Evolutionary conservation across 2,797 vertebrate genomes (phyloP).

Genomic region (Chrysocyon brachyurus): DNA sequence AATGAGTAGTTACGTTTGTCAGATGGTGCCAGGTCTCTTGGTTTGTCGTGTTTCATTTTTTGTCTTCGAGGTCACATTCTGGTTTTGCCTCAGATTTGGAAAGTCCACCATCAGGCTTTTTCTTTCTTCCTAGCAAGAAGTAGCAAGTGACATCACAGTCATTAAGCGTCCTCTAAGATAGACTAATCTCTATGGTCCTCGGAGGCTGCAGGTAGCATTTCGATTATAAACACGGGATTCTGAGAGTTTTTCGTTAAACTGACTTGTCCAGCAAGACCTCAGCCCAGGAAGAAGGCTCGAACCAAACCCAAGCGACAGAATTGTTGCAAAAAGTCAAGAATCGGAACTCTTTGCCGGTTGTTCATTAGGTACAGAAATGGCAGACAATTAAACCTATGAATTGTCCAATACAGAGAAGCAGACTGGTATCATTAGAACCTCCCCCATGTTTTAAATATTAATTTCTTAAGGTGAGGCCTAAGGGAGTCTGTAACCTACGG

Average conservation of each 20-base stretch:
- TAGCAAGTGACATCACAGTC: not conserved
- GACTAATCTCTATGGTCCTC: not conserved
- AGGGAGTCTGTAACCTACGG: not conserved
- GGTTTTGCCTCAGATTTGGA: not conserved
- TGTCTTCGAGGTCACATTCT: slow-evolving; percentile 81
- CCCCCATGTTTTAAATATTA: not conserved
- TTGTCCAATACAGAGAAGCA: not conserved
- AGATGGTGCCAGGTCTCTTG: not conserved
- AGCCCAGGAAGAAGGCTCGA: not conserved
- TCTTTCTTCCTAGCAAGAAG: not conserved
- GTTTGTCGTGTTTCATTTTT: not conserved
- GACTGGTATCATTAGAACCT: not conserved
- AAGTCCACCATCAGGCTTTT: not conserved
- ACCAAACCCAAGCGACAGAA: not conserved
- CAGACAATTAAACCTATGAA: not conserved
- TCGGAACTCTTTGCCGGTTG: not conserved
- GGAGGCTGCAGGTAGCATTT: not conserved
- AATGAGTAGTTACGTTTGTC: slow-evolving; percentile 51
- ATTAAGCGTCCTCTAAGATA: not conserved
- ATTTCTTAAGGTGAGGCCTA: not conserved
- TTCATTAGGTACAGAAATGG: rapidly evolving
- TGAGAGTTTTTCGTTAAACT: slow-evolving; percentile 39
- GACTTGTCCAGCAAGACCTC: slow-evolving; percentile 54
- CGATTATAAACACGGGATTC: not conserved
- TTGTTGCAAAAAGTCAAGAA: not conserved